Base-by-base conservation (phyloP, 2,113 vertebrate species). In the Cricetomys ansorgei region DNA sequence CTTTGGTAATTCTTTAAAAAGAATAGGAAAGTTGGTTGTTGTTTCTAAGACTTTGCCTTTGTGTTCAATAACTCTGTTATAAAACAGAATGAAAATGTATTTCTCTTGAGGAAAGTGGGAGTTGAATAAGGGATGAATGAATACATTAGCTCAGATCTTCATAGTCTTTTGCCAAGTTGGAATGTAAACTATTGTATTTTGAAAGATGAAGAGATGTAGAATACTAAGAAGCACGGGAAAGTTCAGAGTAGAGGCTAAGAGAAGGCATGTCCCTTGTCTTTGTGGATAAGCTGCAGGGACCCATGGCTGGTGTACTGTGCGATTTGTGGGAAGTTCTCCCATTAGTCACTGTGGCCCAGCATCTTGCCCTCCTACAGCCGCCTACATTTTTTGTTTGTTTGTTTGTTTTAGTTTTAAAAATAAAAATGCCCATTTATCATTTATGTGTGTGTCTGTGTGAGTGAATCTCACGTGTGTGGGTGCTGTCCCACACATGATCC, bases 181-280 rank as follows among this genome's bases (percentile, higher is more conserved):
- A 95, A 94, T 94, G 37, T 62, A 94, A 93, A 59, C 5, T 55
- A 31, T 87, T 89, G 70, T 96, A 91, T 70, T 79, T 95, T 73
- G 81, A 55, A 95, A 93, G 55, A 48, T 85, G 81, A 92, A 17
- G 62, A 80, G 84, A 65, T 79, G 57, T 73, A 70, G 87, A 89
- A 65, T 86, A 62, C 48, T 64, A 37, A 73, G 70, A 57, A 69
- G 37, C 57, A 80, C 10, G 3, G 4, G 21, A 77, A 79, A 89
- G 69, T 23, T 94, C 43, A 87, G 83, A 95, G 59, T 81, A 37
- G 12, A 21, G 40, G 67, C 62, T 48, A 65, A 77, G 48, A 76
- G 91, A 81, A 62, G 10, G 2, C 48, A 40, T 45, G 11, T 69
- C 76, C 64, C 40, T 55, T 92, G 10, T 92, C 65, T 87, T 89